phyloP scores from a whole-genome alignment of 2,113 vertebrate genomes.

The Melanerpes formicivorus region DNA sequence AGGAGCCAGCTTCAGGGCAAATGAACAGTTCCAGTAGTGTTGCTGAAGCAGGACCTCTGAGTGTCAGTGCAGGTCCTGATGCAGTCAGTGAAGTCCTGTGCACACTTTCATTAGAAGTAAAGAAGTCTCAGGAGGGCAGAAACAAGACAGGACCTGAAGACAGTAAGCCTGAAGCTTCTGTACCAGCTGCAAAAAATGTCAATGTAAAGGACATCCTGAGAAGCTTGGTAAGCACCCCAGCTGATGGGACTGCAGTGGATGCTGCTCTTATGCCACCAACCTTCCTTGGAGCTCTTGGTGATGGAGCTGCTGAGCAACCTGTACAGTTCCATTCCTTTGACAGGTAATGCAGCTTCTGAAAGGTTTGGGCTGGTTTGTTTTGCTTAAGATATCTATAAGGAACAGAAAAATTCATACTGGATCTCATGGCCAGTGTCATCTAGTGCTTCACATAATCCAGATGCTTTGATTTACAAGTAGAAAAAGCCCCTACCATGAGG shows the following conservation, averaged over 20 bases:
- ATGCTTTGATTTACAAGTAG: neutral
- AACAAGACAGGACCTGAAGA: conserved; percentile 61
- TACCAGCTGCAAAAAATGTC: conserved; percentile 86
- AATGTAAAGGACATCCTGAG: conserved; percentile 93
- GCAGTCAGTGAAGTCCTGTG: conserved; percentile 91
- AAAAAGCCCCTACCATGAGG: neutral
- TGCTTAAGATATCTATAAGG: neutral
- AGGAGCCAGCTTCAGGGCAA: conserved; percentile 78
- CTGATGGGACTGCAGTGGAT: conserved; percentile 85
- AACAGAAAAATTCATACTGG: neutral
- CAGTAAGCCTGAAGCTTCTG: conserved; percentile 45
- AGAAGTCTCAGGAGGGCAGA: conserved; percentile 72
- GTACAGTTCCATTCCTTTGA: conserved; percentile 93
- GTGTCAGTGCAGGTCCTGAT: conserved; percentile 84
- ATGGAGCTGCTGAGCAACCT: conserved; percentile 78
- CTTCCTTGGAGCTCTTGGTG: conserved; percentile 84
- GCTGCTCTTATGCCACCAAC: conserved; percentile 82
- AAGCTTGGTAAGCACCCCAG: conserved; percentile 88
- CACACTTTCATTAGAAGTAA: conserved; percentile 91
- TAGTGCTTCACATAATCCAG: neutral
- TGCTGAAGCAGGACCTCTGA: conserved; percentile 18
- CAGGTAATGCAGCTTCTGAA: conserved; percentile 77
- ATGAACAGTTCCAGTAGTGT: conserved; percentile 10
- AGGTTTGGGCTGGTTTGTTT: neutral
- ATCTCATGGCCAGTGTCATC: neutral